Conservation (phyloP, 2,113 vertebrate species). For the Ceyx margarethae region DNA sequence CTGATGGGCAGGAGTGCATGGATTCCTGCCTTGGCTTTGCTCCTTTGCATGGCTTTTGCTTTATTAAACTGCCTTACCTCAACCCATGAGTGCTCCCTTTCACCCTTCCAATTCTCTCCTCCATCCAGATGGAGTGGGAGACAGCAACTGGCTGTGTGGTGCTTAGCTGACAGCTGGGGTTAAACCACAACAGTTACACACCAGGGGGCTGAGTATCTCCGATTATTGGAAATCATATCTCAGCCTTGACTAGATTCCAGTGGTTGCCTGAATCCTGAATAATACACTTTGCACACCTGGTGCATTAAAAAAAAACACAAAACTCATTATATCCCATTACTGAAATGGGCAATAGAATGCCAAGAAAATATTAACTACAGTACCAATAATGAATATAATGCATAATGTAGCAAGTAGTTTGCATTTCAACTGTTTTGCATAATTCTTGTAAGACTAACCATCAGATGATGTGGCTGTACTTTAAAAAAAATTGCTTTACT, state of each 20-base stretch:
- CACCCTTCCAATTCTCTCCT: background rate
- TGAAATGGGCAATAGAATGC: background rate
- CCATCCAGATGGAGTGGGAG: background rate
- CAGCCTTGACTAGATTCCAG: background rate
- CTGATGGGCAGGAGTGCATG: background rate
- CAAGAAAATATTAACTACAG: background rate
- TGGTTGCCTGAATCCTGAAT: background rate
- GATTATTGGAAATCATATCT: background rate
- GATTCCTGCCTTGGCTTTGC: background rate
- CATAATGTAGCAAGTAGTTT: background rate
- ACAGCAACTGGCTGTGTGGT: accelerated
- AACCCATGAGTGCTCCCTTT: background rate
- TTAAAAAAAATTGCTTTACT: background rate
- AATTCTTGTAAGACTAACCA: background rate
- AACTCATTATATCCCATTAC: background rate
- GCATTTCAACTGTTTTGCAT: background rate
- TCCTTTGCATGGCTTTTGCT: background rate
- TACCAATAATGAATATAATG: background rate
- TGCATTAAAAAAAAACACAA: background rate
- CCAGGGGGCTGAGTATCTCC: accelerated
- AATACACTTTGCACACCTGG: background rate
- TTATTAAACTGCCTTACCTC: background rate
- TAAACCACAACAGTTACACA: background rate
- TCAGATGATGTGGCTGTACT: background rate
- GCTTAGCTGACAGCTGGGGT: background rate